Evolutionary conservation across 2,888 invertebrate genomes (phyloP).

Genomic region (Tipula confusa): DNA sequence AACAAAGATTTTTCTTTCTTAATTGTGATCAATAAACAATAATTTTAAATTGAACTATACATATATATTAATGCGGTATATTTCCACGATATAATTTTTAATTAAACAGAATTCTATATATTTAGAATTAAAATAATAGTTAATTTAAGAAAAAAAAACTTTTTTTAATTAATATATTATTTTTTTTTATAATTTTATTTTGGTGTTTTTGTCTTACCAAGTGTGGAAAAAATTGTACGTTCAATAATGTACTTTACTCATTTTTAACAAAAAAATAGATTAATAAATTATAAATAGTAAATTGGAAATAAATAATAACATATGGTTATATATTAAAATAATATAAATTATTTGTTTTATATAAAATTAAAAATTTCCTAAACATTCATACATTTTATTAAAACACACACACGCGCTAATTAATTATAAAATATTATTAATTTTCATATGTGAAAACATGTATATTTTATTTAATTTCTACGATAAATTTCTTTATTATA

Average conservation of each 20-base stretch:
- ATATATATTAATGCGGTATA: neutral
- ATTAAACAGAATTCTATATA: neutral
- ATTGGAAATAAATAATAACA: neutral
- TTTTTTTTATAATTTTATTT: constrained; percentile 32
- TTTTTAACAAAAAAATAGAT: neutral
- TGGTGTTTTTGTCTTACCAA: constrained; percentile 37
- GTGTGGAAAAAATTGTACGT: constrained; percentile 35
- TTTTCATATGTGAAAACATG: neutral
- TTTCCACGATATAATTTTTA: neutral
- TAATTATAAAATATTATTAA: neutral
- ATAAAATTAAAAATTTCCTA: neutral
- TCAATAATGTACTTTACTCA: neutral
- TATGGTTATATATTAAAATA: neutral
- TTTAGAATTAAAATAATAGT: neutral
- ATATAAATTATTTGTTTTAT: neutral
- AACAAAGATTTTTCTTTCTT: neutral
- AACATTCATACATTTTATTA: neutral
- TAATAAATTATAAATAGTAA: neutral
- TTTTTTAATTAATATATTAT: constrained; percentile 30
- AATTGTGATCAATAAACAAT: too few relatives aligned
- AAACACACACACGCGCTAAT: constrained; percentile 3
- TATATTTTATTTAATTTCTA: neutral
- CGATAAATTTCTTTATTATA: neutral
- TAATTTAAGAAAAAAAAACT: neutral
- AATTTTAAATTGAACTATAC: neutral